Base-by-base conservation (phyloP, 2,113 vertebrate genomes). In the Romanogobio albipinnatus region DNA sequence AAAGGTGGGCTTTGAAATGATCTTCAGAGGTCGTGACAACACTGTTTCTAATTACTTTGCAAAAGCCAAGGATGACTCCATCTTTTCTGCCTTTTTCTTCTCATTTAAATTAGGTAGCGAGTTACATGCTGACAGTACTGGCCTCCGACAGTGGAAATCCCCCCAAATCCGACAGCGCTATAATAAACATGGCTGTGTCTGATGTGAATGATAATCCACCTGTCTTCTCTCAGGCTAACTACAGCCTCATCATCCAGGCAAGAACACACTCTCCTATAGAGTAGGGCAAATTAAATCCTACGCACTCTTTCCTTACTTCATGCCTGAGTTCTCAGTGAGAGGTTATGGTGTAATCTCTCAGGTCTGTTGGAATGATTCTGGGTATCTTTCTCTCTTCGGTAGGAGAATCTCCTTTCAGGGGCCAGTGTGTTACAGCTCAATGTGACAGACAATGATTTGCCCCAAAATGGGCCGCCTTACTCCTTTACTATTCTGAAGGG, bases 161-260 rank as follows among this genome's bases (percentile, higher is more conserved):
- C 0, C 87, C 95, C 79, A 91, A 92, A 89, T 84, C 86, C 83
- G 95, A 92, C 88, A 96, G 92, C 0, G 94, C 95, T 9, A 93
- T 91, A 0, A 94, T 96, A 87, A 96, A 95, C 86, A 95, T 97
- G 8, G 94, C 96, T 58, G 94, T 97, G 85, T 95, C 96, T 26
- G 96, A 97, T 59, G 93, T 96, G 85, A 97, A 97, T 47, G 96
- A 97, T 91, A 96, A 97, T 22, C 90, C 96, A 7, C 96, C 96
- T 0, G 49, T 94, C 82, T 96, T 96, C 92, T 95, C 95, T 81
- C 92, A 91, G 85, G 93, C 85, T 43, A 96, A 96, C 87, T 95
- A 96, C 81, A 96, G 94, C 6, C 87, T 96, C 14, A 93, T 96
- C 82, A 93, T 97, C 84, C 96, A 97, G 95, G 96, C 96, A 87